Base-by-base conservation (phyloP, 2,113 vertebrate genomes). In the Propithecus coquereli region DNA sequence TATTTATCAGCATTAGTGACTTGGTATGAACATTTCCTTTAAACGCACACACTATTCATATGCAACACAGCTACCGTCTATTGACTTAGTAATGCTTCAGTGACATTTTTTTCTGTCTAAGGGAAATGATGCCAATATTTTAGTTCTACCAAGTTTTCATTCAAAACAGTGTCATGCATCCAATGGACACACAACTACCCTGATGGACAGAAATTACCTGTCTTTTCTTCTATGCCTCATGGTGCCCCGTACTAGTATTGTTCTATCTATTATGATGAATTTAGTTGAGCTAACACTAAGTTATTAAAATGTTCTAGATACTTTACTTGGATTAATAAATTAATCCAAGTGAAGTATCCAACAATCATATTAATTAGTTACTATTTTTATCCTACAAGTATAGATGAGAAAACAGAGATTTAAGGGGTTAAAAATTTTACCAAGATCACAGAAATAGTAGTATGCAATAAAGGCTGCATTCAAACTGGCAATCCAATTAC, bases 11-110 rank as follows among this genome's bases (percentile, higher is more conserved):
- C 63, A n/a, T 83, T 92, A 89, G 57, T 68, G 74, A 79, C 50
- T 66, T 45, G 43, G 12, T 71, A 27, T 76, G 83, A 95, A 82
- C 77, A 45, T 63, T 95, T 93, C 32, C 71, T 87, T 95, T 96
- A 96, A 97, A 96, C 27, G 93, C 13, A 87, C 59, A 85, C 27
- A 40, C n/a, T 47, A 94, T 96, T 96, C 40, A 91, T 43, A 94
- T 97, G 94, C 74, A 95, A 30, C 59, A 73, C 70, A 68, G 52
- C 90, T 89, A 83, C 32, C 13, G 52, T 80, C 61, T 87, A 96
- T 96, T 96, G 91, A 98, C 52, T 81, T 90, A 93, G 63, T 52
- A 91, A 94, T 71, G 30, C 34, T 87, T 57, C 32, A 73, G 79
- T 84, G 40, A 40, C 59, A 66, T 88, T 94, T 96, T 91, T 71